A percentile compares a stretch with the other conserved stretches of the same genome.
Conservation (phyloP, 2,113 vertebrate genomes). For the Indri indri region DNA sequence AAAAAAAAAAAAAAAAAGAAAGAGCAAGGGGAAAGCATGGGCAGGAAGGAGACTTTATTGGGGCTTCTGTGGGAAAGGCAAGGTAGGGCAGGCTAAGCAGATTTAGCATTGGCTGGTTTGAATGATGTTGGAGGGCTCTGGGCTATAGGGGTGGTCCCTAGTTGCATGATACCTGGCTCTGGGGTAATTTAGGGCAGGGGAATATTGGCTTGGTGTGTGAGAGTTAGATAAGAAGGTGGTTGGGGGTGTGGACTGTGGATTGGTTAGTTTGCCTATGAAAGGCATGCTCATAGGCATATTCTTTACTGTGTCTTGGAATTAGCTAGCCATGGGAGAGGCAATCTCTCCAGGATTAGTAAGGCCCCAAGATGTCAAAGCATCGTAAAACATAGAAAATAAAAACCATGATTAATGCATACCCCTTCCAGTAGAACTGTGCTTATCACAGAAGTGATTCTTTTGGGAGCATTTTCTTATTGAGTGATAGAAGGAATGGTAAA, state of each 20-base stretch:
- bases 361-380: neutral
- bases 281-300: neutral
- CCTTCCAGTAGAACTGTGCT: neutral
- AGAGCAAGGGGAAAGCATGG: no score
- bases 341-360: neutral
- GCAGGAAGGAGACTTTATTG: no score
- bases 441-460: neutral
- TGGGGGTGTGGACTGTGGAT: neutral
- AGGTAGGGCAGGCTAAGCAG: neutral
- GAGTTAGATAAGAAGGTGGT: neutral
- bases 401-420: neutral
- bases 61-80: neutral
- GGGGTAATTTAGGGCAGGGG: neutral
- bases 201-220: neutral
- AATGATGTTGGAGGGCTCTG: neutral
- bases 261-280: neutral
- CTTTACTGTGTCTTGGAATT: neutral
- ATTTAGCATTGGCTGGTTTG: neutral
- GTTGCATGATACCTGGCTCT: neutral
- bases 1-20: no score
- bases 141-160: neutral
- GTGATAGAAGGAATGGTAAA: neutral
- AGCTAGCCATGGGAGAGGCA: neutral
- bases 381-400: neutral
- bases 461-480: neutral